phyloP scores from a whole-genome alignment of 92 coral and sea anemone genomes.

The Isaurus tuberculatus region DNA sequence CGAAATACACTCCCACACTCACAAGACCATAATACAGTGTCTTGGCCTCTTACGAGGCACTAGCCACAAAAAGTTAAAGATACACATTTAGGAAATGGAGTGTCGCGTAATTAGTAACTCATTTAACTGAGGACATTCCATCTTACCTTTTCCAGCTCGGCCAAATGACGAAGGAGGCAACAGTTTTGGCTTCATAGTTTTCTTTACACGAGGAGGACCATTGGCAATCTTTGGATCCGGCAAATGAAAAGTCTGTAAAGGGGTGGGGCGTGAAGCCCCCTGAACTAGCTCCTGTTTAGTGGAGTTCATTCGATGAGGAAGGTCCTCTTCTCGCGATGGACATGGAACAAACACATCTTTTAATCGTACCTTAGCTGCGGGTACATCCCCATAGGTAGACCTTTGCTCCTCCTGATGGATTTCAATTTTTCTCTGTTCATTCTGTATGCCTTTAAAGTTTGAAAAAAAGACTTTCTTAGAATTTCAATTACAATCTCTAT shows the following conservation, averaged over 20 bases:
- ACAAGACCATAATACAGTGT: too few species aligned
- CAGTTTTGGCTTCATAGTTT: not conserved
- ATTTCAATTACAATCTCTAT: too few species aligned
- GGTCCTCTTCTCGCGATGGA: not conserved
- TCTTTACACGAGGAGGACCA: not conserved
- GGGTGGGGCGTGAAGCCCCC: not conserved
- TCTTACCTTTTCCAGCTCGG: not conserved
- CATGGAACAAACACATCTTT: not conserved
- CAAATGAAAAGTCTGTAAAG: not conserved
- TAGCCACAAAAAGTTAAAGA: too few species aligned
- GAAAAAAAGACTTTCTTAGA: too few species aligned
- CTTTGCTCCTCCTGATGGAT: not conserved
- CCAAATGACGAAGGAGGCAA: constrained; percentile 45
- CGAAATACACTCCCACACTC: too few species aligned
- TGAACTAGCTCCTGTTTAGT: not conserved
- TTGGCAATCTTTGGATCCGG: not conserved
- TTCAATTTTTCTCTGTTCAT: not conserved
- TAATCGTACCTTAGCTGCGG: not conserved
- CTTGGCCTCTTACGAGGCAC: too few species aligned
- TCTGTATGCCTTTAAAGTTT: not conserved
- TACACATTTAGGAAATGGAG: too few species aligned
- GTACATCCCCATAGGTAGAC: not conserved
- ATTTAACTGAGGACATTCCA: not conserved
- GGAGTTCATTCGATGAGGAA: not conserved
- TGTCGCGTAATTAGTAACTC: not conserved